Evolutionary conservation across 2,888 invertebrate species (phyloP), one percentile per base, ranked within the genome.

Genomic region (Dastarcus helophoroides): DNA sequence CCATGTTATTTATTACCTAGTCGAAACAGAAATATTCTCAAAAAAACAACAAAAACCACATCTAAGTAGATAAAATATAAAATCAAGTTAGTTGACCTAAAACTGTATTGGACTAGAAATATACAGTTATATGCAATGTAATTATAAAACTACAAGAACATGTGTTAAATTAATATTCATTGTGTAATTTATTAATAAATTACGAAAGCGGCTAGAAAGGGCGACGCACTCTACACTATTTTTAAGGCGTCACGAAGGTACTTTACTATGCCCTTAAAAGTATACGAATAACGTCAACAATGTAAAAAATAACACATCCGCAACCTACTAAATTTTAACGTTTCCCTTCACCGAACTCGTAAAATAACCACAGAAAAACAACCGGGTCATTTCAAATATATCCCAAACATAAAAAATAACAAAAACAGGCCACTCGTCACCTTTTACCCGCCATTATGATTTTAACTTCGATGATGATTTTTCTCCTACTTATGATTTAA

Each of bases 101-200:
- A 60, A 60, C 58, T 59, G 58, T 59, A 58, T 53, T 58, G 54
- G 56, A 53, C 50, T 54, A 51, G 53, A 57, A 54, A 58, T 58
- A 57, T 51, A 60, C 60, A 60, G 60, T 60, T 60, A 60, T 49
- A 48, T n/a, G n/a, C n/a, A n/a, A n/a, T n/a, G n/a, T n/a, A n/a
- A n/a, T n/a, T n/a, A n/a, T n/a, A 19, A 19, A 19, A 6, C 10
- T 7, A 24, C 24, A n/a, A n/a, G n/a, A n/a, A n/a, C n/a, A n/a
- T n/a, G n/a, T n/a, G n/a, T n/a, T n/a, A n/a, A n/a, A n/a, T 6
- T 6, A 24, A 8, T 24, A n/a, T n/a, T n/a, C n/a, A n/a, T n/a
- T n/a, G n/a, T n/a, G n/a, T n/a, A n/a, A n/a, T n/a, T n/a, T n/a
- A n/a, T n/a, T n/a, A n/a, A n/a, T n/a, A n/a, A n/a, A n/a, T n/a